A percentile compares a stretch with the other conserved stretches of the same genome.
These are phyloP conservation scores for Actinostola sp. DNA, from an alignment of 92 coral and sea anemone species.

Conservation along the genomic window DNA sequence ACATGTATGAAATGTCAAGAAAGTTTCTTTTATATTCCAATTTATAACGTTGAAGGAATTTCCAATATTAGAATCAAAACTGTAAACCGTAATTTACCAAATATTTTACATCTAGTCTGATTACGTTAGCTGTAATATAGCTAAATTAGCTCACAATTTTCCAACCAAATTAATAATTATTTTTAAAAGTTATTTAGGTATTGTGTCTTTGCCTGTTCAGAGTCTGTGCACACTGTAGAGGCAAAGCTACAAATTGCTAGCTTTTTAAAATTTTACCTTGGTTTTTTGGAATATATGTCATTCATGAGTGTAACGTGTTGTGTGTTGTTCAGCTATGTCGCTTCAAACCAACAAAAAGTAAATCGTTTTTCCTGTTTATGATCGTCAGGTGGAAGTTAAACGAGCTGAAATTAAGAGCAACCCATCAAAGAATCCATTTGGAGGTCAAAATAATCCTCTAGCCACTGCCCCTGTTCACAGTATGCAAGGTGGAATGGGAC, in stretches of 20 bases:
- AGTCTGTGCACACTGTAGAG: background rate
- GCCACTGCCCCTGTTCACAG: constrained; percentile 50
- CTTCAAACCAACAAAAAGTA: background rate
- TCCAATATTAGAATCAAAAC: background rate
- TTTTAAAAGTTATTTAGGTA: background rate
- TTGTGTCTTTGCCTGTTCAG: background rate
- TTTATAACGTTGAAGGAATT: background rate
- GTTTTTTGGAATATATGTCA: constrained; percentile 8
- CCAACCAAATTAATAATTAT: background rate
- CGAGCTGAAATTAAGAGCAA: constrained; percentile 69
- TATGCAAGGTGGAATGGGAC: constrained; percentile 40
- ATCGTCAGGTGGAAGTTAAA: constrained; percentile 77
- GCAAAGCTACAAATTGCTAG: constrained; percentile 3
- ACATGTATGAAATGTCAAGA: too few species aligned
- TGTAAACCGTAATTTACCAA: background rate
- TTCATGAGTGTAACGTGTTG: background rate
- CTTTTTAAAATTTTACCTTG: constrained; percentile 3
- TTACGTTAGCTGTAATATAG: constrained; percentile 11
- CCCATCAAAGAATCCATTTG: constrained; percentile 30
- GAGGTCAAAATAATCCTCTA: constrained; percentile 44
- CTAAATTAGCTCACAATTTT: background rate
- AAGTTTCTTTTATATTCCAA: too few species aligned
- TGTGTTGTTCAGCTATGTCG: background rate
- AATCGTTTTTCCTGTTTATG: background rate
- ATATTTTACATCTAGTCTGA: background rate